Evolutionary conservation across 1,140 invertebrate species (phyloP), one percentile per base, ranked within the genome.

Genomic region (Lepidostoma basale): DNA sequence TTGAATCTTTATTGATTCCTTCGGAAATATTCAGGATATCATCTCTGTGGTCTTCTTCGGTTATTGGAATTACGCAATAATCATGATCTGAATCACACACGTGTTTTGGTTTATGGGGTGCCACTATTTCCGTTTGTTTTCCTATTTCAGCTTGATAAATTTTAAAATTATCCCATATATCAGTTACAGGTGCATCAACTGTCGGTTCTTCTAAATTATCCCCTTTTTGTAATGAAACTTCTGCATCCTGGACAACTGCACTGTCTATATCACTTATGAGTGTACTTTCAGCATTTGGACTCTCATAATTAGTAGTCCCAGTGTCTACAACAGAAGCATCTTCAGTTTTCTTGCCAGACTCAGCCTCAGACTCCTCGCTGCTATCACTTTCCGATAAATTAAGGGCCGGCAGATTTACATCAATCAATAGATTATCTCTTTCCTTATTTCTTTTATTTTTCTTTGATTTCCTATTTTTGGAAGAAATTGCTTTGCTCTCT

Each of bases 151-250:
- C 87, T 71, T 88, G 84, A 75, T 88, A 89, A 25, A 86, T 87
- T 76, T 90, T 89, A 63, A 93, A 91, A 75, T 92, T 92, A 74
- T 93, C 89, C 91, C 91, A 92, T 75, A 92, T 92, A n/a, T 90
- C 88, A 65, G 82, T 75, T 30, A 85, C 81, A 62, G 82, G 76
- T 49, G 79, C 80, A 67, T 78, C 76, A 30, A 78, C 77, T 73
- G 80, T 74, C 22, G 62, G 22, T 22, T 67, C 59, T 28, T 74
- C 39, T 3, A 78, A 74, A 2, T 26, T 22, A 40, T 47, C 44
- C 10, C 20, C 26, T 49, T 33, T 47, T 22, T 25, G 40, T 54
- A 12, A 16, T 45, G 16, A 9, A 2, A 22, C 18, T 1, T 45
- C 42, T 1, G 1, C 16, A 16, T 45, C 42, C n/a, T 18, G 20